A percentile compares a stretch with the other conserved stretches of the same genome.
phyloP scores from a whole-genome alignment of 2,888 invertebrate genomes.

The Diloba caeruleocephala region DNA sequence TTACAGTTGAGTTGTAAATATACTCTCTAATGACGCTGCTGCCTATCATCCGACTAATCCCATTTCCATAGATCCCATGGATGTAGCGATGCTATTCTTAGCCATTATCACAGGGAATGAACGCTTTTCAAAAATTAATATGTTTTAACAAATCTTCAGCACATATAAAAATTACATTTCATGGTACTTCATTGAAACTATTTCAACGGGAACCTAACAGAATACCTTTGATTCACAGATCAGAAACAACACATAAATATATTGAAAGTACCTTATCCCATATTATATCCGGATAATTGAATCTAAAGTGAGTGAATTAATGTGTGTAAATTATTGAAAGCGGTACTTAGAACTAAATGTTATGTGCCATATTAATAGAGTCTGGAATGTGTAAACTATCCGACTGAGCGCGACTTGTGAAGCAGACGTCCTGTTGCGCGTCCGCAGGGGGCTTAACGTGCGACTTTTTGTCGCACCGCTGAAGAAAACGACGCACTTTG shows the following conservation, averaged over 20 bases:
- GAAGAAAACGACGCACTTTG: conserved; percentile 39
- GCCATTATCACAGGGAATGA: no score
- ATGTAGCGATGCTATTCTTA: no score
- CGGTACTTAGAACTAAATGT: conserved; percentile 50
- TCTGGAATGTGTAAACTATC: conserved; percentile 58
- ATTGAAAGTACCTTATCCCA: conserved; percentile 24
- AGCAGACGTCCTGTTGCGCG: conserved; percentile 61
- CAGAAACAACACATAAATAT: conserved; percentile 10
- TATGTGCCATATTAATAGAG: conserved; percentile 56
- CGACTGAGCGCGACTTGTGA: conserved; percentile 46
- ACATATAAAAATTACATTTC: not conserved
- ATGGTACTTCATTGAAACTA: not conserved
- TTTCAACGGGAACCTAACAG: conserved; percentile 7
- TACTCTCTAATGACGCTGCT: no score
- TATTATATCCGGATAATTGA: conserved; percentile 44
- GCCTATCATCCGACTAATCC: no score
- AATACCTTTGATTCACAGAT: not conserved
- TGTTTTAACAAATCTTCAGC: no score
- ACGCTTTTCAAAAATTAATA: no score
- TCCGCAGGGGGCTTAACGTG: conserved; percentile 67
- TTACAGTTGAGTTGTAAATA: no score
- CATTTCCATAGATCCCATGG: no score
- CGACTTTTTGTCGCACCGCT: conserved; percentile 71
- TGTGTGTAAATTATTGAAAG: conserved; percentile 43
- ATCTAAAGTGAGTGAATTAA: conserved; percentile 43